phyloP scores from a whole-genome alignment of 2,113 vertebrate species.

The Poecile atricapillus region DNA sequence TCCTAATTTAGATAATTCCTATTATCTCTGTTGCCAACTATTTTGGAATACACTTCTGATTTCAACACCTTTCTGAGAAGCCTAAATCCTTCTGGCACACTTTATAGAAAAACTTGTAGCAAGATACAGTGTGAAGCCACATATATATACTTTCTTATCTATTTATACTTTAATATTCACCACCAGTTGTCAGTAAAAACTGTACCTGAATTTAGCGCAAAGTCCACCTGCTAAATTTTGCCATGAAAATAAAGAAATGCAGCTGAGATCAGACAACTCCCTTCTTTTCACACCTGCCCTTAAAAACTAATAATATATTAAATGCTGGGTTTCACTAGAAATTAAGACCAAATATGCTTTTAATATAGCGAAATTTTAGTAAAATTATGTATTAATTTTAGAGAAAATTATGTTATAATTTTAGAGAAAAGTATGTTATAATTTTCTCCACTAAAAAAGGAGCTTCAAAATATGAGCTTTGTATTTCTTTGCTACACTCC shows the following conservation, averaged over 20 bases:
- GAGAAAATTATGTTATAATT: background rate
- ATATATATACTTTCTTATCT: background rate
- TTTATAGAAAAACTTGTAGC: background rate
- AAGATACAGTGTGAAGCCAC: background rate
- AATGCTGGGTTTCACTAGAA: background rate
- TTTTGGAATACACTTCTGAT: background rate
- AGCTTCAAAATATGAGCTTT: conserved; percentile 16
- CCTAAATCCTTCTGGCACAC: background rate
- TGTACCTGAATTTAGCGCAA: background rate
- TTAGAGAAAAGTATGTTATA: background rate
- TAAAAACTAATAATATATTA: background rate
- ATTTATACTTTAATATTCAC: background rate
- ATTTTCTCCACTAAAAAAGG: background rate
- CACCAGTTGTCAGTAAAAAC: background rate
- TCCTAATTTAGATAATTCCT: background rate
- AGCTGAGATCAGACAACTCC: background rate
- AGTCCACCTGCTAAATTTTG: background rate
- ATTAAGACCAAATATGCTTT: background rate
- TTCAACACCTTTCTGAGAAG: background rate
- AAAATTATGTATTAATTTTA: background rate
- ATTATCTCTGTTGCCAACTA: background rate
- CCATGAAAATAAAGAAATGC: background rate
- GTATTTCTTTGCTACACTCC: background rate
- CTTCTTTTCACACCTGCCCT: background rate
- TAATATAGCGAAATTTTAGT: background rate